phyloP scores from a whole-genome alignment of 1,140 invertebrate species.

The Drosophila aff. region DNA sequence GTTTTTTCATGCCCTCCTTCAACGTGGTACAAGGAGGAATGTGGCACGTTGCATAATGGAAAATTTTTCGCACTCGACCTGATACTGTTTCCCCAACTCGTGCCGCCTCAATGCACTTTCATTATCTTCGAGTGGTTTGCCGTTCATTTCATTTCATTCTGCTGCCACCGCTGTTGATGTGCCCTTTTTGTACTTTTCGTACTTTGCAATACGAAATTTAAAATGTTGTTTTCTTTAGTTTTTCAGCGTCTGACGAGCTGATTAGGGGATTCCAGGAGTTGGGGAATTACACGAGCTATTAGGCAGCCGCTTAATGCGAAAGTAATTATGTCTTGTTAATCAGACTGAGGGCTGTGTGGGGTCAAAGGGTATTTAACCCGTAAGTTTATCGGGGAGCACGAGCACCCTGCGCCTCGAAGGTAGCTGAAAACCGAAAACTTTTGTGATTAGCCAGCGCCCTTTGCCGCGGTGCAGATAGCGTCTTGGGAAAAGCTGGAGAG shows the following conservation, averaged over 20 bases:
- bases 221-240: conserved; percentile 39
- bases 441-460: conserved; percentile 65
- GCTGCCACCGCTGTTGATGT: conserved; percentile 9
- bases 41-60: conserved; percentile 70
- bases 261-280: conserved; percentile 50
- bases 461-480: conserved; percentile 49
- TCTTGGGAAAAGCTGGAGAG: conserved; percentile 39
- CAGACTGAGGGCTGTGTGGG: conserved; percentile 50
- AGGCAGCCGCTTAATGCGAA: conserved; percentile 76
- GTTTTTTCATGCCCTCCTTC: conserved; percentile 7
- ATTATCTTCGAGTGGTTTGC: conserved; percentile 74
- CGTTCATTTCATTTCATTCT: conserved; percentile 34
- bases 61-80: conserved; percentile 75
- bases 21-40: conserved; percentile 54
- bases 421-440: conserved; percentile 64
- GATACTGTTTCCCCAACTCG: conserved; percentile 61
- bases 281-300: conserved; percentile 76
- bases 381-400: conserved; percentile 35
- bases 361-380: conserved; percentile 63
- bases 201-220: conserved; percentile 26
- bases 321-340: conserved; percentile 82
- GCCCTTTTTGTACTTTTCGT: conserved; percentile 24
- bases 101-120: conserved; percentile 78
- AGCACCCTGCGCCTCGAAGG: conserved; percentile 61
- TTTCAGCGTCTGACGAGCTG: conserved; percentile 67